Conservation (phyloP, 2,797 vertebrate genomes). For the Glossophaga mutica region DNA sequence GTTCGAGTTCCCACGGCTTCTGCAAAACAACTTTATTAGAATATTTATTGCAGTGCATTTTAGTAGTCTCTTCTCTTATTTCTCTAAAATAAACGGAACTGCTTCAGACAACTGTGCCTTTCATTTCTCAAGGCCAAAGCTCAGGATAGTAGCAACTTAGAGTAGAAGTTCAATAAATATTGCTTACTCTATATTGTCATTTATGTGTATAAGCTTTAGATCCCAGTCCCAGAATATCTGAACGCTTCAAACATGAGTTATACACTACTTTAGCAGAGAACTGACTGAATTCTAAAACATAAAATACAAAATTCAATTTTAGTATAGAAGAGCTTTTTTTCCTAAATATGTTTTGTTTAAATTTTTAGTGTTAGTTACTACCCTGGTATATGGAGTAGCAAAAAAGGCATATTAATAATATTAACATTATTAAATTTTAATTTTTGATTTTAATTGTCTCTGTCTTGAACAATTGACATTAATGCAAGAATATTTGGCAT, state of each 20-base stretch:
- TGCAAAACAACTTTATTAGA: background rate
- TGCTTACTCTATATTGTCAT: background rate
- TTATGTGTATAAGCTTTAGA: background rate
- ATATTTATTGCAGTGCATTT: background rate
- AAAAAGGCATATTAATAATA: background rate
- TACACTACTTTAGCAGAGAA: background rate
- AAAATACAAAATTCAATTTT: conserved; percentile 21
- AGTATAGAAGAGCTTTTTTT: background rate
- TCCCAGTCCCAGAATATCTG: background rate
- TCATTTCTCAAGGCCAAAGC: background rate
- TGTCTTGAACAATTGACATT: background rate
- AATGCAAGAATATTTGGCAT: background rate
- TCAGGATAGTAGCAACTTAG: background rate
- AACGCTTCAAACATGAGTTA: background rate
- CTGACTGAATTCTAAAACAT: background rate
- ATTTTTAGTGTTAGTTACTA: background rate
- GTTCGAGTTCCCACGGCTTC: background rate
- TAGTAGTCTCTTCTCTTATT: background rate
- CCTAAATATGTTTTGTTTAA: background rate
- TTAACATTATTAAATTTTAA: background rate
- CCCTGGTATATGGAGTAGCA: background rate
- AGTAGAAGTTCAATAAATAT: background rate
- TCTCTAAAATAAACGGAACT: background rate
- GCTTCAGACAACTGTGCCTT: background rate
- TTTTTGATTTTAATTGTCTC: background rate